Conservation (phyloP, 92 coral and sea anemone species). For the Phenganax subtilis region DNA sequence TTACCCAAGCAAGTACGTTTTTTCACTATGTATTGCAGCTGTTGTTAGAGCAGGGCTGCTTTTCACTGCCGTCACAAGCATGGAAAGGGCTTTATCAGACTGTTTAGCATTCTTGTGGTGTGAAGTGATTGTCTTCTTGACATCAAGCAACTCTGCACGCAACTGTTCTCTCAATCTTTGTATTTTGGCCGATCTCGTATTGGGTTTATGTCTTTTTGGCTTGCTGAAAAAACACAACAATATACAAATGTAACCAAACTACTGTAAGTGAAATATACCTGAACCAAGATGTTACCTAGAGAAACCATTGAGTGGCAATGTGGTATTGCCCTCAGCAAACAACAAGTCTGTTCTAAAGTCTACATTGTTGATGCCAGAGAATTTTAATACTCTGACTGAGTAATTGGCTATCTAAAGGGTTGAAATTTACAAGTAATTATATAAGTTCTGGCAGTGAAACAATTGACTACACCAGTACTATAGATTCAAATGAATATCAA, state of each 20-base stretch:
- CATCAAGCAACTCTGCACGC: conserved; percentile 27
- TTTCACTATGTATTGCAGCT: conserved; percentile 59
- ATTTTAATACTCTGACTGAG: too few species aligned
- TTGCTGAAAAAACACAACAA: background rate
- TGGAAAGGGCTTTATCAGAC: conserved; percentile 53
- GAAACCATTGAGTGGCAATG: too few species aligned
- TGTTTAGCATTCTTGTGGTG: conserved; percentile 53
- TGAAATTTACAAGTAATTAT: too few species aligned
- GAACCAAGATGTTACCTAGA: too few species aligned
- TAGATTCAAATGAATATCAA: too few species aligned
- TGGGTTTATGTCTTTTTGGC: background rate
- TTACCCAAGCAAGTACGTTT: background rate
- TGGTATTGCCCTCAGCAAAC: too few species aligned
- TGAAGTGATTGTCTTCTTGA: conserved; percentile 58
- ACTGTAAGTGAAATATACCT: background rate
- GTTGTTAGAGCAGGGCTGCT: conserved; percentile 67
- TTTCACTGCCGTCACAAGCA: conserved; percentile 72
- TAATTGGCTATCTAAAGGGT: too few species aligned
- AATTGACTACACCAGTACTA: too few species aligned
- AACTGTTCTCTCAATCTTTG: conserved; percentile 7
- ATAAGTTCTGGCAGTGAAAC: too few species aligned
- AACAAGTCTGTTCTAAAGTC: too few species aligned
- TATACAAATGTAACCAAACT: background rate
- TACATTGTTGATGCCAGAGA: too few species aligned
- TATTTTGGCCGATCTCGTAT: conserved; percentile 18